These are phyloP conservation scores for Istiophorus platypterus DNA, from an alignment of 2,113 vertebrate genomes.

Conservation along the genomic window DNA sequence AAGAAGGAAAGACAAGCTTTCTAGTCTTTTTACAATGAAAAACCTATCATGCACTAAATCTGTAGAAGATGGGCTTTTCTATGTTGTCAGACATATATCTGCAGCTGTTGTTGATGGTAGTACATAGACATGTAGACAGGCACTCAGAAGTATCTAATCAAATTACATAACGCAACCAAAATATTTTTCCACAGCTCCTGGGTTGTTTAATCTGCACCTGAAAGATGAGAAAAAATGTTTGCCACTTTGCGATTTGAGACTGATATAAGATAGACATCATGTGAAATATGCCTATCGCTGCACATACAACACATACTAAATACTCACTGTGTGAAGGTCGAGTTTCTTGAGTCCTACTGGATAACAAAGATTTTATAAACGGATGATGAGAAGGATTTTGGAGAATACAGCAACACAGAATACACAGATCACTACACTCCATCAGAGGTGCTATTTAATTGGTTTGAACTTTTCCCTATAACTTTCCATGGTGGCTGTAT, in stretches of 20 bases:
- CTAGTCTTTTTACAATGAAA: slow-evolving; percentile 20
- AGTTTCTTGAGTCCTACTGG: background rate
- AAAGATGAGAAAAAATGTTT: background rate
- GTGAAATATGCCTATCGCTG: background rate
- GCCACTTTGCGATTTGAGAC: too few species aligned
- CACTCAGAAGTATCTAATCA: background rate
- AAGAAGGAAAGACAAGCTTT: slow-evolving; percentile 8
- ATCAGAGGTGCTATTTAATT: background rate
- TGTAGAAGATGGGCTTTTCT: background rate
- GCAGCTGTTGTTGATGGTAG: background rate
- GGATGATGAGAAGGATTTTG: background rate
- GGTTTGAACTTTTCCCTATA: background rate
- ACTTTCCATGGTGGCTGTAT: background rate
- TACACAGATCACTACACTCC: too few species aligned
- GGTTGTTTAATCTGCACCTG: background rate
- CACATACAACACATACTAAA: background rate
- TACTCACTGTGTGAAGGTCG: background rate
- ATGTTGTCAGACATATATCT: background rate
- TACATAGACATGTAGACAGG: background rate
- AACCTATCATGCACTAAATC: background rate
- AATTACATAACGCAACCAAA: background rate
- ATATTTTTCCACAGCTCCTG: background rate
- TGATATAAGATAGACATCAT: background rate
- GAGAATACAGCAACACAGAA: background rate
- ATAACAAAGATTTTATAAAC: background rate